Evolutionary conservation across 2,797 vertebrate species (phyloP).

Genomic region (Anableps anableps): DNA sequence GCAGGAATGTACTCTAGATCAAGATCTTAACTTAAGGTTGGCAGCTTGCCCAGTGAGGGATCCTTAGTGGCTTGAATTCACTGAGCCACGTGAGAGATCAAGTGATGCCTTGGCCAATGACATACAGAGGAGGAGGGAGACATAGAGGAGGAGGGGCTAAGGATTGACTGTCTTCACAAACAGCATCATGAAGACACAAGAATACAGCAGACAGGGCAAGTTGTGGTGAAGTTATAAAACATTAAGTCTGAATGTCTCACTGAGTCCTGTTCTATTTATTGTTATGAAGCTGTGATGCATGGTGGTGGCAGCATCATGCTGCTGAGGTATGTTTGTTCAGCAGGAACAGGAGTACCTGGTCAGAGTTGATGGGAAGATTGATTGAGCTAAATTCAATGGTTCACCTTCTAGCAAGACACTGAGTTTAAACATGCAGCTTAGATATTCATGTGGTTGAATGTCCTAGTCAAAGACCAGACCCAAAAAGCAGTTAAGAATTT

Average conservation of each 20-base stretch:
- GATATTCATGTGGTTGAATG: too few species aligned
- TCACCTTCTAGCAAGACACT: too few species aligned
- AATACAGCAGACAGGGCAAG: neutral
- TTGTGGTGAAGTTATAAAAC: neutral
- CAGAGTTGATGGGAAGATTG: neutral
- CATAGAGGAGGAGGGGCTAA: conserved; percentile 37
- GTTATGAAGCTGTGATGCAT: neutral
- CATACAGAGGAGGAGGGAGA: conserved; percentile 13
- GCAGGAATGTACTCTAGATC: conserved; percentile 68
- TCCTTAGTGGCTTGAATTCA: conserved; percentile 66
- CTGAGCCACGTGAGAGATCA: conserved; percentile 60
- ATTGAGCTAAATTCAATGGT: neutral
- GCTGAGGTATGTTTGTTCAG: neutral
- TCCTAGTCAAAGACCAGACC: too few species aligned
- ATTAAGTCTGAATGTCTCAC: neutral
- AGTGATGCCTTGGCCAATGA: conserved; percentile 61
- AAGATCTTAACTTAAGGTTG: conserved; percentile 67
- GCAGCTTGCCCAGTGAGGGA: conserved; percentile 56
- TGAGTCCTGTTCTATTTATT: neutral
- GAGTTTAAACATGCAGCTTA: too few species aligned
- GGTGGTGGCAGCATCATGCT: neutral
- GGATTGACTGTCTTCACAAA: conserved; percentile 30
- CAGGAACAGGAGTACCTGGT: neutral
- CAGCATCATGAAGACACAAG: neutral
- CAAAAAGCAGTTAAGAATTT: too few species aligned